These are phyloP conservation scores for Peromyscus eremicus DNA, from an alignment of 2,797 vertebrate genomes.

Conservation along the genomic window DNA sequence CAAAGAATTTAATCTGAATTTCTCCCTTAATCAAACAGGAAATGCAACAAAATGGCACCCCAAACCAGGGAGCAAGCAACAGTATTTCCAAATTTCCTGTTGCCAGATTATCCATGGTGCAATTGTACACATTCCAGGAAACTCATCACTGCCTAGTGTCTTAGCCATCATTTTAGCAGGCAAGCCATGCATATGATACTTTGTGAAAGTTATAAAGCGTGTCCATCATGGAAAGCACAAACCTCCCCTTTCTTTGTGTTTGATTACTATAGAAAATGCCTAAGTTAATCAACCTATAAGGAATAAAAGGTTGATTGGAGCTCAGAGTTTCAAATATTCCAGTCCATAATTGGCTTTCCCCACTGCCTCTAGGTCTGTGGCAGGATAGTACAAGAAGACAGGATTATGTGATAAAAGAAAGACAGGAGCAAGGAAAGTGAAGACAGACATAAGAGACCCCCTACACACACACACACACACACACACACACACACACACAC, in stretches of 20 bases:
- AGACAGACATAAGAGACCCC: not conserved
- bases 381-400: not conserved
- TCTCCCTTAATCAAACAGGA: not conserved
- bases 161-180: conserved; percentile 4
- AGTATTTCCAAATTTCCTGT: not conserved
- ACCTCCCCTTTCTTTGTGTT: not conserved
- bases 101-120: not conserved
- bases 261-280: not conserved
- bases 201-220: not conserved
- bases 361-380: not conserved
- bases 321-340: not conserved
- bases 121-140: not conserved
- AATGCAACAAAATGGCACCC: not conserved
- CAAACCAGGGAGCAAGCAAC: not conserved
- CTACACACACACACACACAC: not conserved
- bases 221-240: not conserved
- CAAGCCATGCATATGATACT: not conserved
- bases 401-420: not conserved
- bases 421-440: not conserved
- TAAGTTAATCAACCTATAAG: not conserved
- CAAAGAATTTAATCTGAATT: not conserved
- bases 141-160: not conserved
- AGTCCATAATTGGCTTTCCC: too few relatives aligned
- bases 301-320: not conserved
- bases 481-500: not conserved